Conservation (phyloP, 92 coral and sea anemone species). For the Plumapathes pennacea region DNA sequence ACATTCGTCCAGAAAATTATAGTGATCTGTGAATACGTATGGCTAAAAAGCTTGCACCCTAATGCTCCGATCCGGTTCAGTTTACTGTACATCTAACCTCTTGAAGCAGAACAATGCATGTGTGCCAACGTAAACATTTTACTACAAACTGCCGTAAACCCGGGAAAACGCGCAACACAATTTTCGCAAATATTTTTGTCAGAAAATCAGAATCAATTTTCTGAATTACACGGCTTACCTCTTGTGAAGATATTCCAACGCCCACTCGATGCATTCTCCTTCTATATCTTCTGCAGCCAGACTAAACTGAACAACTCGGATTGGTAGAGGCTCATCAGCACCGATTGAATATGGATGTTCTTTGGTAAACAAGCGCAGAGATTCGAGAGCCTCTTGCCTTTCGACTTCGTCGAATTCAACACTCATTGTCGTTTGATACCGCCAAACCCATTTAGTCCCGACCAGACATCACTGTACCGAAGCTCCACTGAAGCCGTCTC, state of each 20-base stretch:
- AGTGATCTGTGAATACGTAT: too few relatives aligned
- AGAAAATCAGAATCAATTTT: not conserved
- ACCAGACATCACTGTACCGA: not conserved
- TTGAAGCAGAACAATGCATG: too few relatives aligned
- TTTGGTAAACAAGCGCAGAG: constrained; percentile 57
- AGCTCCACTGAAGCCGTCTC: not conserved
- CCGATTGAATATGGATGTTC: constrained; percentile 42
- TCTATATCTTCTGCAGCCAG: constrained; percentile 63
- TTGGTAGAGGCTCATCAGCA: constrained; percentile 67
- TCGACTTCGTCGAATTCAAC: constrained; percentile 75
- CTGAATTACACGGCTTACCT: constrained; percentile 38
- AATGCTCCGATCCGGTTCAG: too few relatives aligned
- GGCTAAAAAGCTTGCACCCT: too few relatives aligned
- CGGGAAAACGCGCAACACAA: too few relatives aligned
- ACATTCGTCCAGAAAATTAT: too few relatives aligned
- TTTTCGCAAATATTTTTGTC: too few relatives aligned
- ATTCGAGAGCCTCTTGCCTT: constrained; percentile 51
- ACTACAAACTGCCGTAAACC: too few relatives aligned
- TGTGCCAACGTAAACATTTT: too few relatives aligned
- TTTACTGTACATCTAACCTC: too few relatives aligned
- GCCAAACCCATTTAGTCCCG: not conserved
- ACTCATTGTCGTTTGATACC: constrained; percentile 63
- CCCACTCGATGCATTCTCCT: constrained; percentile 80
- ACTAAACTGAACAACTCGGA: constrained; percentile 50
- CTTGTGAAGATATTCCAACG: constrained; percentile 66